phyloP scores from a whole-genome alignment of 2,888 invertebrate genomes.

The Drosophila picticornis region DNA sequence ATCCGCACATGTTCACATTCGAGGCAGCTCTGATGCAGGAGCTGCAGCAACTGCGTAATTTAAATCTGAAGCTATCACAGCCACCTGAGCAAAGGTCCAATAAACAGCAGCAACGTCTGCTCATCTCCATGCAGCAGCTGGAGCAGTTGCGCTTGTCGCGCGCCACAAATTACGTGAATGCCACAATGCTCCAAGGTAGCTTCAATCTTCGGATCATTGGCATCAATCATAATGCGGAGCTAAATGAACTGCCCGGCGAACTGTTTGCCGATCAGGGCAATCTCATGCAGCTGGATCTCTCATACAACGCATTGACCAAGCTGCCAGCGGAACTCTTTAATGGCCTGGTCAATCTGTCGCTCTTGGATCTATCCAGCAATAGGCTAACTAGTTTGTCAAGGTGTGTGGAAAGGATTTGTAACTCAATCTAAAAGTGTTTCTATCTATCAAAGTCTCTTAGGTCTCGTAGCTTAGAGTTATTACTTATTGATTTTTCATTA shows the following conservation, averaged over 20 bases:
- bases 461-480: constrained; percentile 5
- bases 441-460: background rate
- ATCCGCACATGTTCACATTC: constrained; percentile 54
- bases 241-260: constrained; percentile 44
- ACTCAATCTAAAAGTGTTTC: background rate
- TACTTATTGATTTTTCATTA: constrained; percentile 2
- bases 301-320: constrained; percentile 31
- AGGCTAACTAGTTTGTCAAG: constrained; percentile 86
- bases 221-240: constrained; percentile 52
- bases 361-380: constrained; percentile 89
- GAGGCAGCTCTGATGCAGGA: constrained; percentile 42
- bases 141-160: constrained; percentile 87
- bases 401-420: constrained; percentile 83
- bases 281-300: constrained; percentile 37
- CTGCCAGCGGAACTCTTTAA: constrained; percentile 51
- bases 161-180: constrained; percentile 86
- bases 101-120: constrained; percentile 83
- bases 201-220: constrained; percentile 87
- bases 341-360: constrained; percentile 86
- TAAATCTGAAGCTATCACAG: constrained; percentile 45
- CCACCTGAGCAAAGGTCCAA: background rate
- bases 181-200: constrained; percentile 87
- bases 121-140: constrained; percentile 87
- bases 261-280: constrained; percentile 59
- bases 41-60: constrained; percentile 54